Evolutionary conservation across 2,888 invertebrate genomes (phyloP), one percentile per base, ranked within the genome.

Genomic region (Ochlodes sylvanus): DNA sequence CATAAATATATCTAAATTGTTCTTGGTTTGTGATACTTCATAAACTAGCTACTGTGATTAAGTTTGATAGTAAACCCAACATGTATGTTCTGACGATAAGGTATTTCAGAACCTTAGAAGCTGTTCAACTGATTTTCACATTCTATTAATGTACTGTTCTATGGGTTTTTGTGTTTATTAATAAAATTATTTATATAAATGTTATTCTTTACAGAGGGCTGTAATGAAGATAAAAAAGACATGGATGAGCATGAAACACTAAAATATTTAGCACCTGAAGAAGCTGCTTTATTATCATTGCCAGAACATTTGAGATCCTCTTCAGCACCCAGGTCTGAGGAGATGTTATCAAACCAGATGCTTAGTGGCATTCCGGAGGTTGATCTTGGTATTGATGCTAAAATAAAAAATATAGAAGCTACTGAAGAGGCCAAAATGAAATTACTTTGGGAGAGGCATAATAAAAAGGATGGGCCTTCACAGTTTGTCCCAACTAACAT

Each of bases 261-360:
- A 58, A 94, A 95, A 79, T 97, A 97, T 82, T 93, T 97, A 72
- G 96, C 97, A 52, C 98, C 98, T 0, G 98, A 98, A 87, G 98
- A 98, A 90, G 98, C 98, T 21, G 98, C 98, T 0, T 88, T 99
- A 55, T 95, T 96, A 75, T 97, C 98, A 2, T 94, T 99, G 15
- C 99, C 99, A 1, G 97, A 98, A 77, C 97, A 98, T 85, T 92
- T 99, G 63, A 94, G 98, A 70, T 96, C 97, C 69, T 97, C 98
- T 1, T 97, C 98, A 0, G 95, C 97, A 0, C 97, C 98, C 66
- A 83, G 97, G 82, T 98, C 98, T 1, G 99, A 99, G 88, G 99
- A 99, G 93, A 99, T 99, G 98, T 95, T 99, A 78, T 99, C 99
- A 3, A 99, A 99, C 94, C 99, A 99, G 94, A 99, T 99, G 99